Percentiles rank a stretch among this genome's conserved stretches.
phyloP scores from a whole-genome alignment of 2,797 vertebrate genomes.

The Falco berigora region DNA sequence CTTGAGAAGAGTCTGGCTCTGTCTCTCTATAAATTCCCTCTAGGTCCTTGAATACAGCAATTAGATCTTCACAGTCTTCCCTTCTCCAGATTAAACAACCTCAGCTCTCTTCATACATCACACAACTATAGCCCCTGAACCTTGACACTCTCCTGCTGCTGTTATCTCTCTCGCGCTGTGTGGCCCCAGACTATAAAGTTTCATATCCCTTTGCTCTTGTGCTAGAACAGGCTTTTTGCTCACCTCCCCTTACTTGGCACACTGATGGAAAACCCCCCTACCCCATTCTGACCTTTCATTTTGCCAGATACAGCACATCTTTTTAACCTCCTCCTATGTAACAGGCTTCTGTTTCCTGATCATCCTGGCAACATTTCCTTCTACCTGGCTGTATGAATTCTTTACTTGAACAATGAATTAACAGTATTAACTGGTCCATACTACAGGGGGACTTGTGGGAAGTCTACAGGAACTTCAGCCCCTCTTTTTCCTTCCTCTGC shows the following conservation, averaged over 20 bases:
- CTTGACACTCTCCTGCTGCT: not conserved
- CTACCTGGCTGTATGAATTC: not conserved
- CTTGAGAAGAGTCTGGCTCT: not conserved
- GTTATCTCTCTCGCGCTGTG: accelerated
- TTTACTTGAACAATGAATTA: not conserved
- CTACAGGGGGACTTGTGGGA: not conserved
- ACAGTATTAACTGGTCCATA: not conserved
- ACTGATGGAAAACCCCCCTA: not conserved
- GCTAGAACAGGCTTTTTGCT: not conserved
- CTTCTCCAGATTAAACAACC: not conserved
- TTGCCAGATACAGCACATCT: not conserved
- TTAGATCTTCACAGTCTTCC: not conserved
- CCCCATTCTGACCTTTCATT: not conserved
- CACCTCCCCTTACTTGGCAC: no score
- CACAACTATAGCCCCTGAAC: not conserved
- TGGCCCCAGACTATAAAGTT: not conserved
- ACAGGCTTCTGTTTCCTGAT: not conserved
- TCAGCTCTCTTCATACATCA: not conserved
- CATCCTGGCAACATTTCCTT: not conserved
- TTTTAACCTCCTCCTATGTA: not conserved
- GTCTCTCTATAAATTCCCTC: not conserved
- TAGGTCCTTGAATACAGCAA: not conserved
- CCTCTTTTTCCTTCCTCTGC: not conserved
- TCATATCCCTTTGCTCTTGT: not conserved
- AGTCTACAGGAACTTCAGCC: not conserved